Evolutionary conservation across 2,797 vertebrate species (phyloP).

Genomic region (Staurois parvus): DNA sequence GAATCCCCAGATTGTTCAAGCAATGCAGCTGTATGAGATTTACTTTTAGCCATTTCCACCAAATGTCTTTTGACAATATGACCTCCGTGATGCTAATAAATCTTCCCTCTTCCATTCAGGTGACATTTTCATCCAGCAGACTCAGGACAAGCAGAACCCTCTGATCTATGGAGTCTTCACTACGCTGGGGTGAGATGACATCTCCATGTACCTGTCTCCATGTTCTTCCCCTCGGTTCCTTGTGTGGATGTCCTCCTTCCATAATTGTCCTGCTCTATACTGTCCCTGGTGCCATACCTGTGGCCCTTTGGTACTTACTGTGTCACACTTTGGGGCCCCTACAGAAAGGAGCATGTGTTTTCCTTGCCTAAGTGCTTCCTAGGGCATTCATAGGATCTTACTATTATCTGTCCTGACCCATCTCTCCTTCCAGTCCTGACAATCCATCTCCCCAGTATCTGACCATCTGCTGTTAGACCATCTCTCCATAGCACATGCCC

Average conservation of each 20-base stretch:
- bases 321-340: too few relatives aligned
- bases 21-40: neutral
- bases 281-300: neutral
- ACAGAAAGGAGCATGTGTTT: too few relatives aligned
- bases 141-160: slow-evolving; percentile 83
- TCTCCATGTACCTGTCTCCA: neutral
- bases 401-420: too few relatives aligned
- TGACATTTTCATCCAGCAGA: slow-evolving; percentile 82
- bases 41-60: neutral
- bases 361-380: too few relatives aligned
- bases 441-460: too few relatives aligned
- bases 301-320: too few relatives aligned
- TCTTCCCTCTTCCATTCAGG: slow-evolving; percentile 41
- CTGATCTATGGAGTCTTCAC: slow-evolving; percentile 85
- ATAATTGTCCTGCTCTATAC: neutral
- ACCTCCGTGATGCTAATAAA: neutral
- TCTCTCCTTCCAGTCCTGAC: too few relatives aligned
- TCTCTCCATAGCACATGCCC: too few relatives aligned
- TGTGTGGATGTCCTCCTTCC: neutral
- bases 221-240: neutral
- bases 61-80: neutral
- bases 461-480: too few relatives aligned
- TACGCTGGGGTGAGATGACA: slow-evolving; percentile 80
- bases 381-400: too few relatives aligned
- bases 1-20: too few relatives aligned